phyloP scores from a whole-genome alignment of 2,888 invertebrate genomes.

The Hyposoter dolosus region DNA sequence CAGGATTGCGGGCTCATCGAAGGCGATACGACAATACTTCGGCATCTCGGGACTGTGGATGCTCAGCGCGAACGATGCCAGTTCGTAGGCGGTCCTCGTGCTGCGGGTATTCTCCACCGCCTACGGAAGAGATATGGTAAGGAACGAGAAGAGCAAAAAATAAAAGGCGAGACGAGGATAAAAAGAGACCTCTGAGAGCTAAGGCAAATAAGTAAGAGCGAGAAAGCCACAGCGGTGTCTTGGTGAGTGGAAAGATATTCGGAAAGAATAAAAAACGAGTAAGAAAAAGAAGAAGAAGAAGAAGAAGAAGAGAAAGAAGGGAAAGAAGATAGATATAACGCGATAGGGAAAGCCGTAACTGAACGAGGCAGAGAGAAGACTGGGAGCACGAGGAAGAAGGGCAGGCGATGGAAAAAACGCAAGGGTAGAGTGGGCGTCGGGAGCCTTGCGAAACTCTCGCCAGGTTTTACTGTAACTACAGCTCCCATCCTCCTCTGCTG shows the following conservation, averaged over 20 bases:
- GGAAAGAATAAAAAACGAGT: conserved; percentile 47
- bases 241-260: conserved; percentile 56
- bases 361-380: conserved; percentile 66
- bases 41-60: conserved; percentile 73
- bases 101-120: conserved; percentile 60
- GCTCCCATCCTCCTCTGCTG: conserved; percentile 56
- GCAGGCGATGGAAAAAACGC: conserved; percentile 46
- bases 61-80: conserved; percentile 61
- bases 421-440: conserved; percentile 60
- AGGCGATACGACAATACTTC: conserved; percentile 75
- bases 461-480: conserved; percentile 50
- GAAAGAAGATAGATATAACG: conserved; percentile 37
- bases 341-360: conserved; percentile 57
- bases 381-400: conserved; percentile 56
- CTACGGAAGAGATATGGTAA: conserved; percentile 62
- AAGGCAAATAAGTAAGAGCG: conserved; percentile 52
- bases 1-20: conserved; percentile 53
- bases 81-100: conserved; percentile 68
- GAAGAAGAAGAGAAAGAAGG: conserved; percentile 28
- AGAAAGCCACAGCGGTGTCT: conserved; percentile 50
- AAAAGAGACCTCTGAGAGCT: conserved; percentile 18
- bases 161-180: conserved; percentile 25
- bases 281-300: conserved; percentile 47
- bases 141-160: conserved; percentile 34
- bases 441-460: conserved; percentile 59